Conservation (phyloP, 2,888 invertebrate genomes). For the Chydorus sphaericus region DNA sequence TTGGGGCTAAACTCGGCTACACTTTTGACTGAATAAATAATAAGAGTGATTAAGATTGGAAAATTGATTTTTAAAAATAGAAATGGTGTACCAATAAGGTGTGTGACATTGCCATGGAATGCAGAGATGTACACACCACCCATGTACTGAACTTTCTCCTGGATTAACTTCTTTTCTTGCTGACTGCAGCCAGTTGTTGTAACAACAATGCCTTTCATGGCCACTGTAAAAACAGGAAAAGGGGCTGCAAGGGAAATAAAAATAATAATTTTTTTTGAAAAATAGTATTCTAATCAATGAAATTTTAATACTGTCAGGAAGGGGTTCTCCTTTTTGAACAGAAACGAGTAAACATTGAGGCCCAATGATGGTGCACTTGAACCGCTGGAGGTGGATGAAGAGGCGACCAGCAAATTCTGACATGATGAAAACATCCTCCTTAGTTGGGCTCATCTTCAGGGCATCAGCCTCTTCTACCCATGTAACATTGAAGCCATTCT, state of each 20-base stretch:
- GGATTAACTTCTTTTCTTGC: conserved; percentile 34
- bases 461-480: conserved; percentile 52
- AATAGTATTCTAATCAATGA: no score
- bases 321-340: conserved; percentile 48
- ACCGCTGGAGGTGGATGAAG: conserved; percentile 44
- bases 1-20: conserved; percentile 10
- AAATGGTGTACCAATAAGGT: no score
- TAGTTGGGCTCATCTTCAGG: conserved; percentile 37
- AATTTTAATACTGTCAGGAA: no score
- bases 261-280: no score
- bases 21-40: no score
- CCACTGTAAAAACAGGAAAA: conserved; percentile 62
- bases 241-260: no score
- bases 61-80: no score
- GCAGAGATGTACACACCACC: conserved; percentile 27
- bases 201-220: conserved; percentile 57
- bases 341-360: conserved; percentile 65
- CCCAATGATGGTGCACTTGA: conserved; percentile 51
- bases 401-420: conserved; percentile 57
- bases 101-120: conserved; percentile 45
- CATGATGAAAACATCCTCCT: conserved; percentile 61
- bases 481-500: conserved; percentile 36
- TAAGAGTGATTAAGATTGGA: no score
- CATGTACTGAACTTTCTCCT: conserved; percentile 28
- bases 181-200: conserved; percentile 41